Evolutionary conservation across 2,113 vertebrate species (phyloP), one percentile per base, ranked within the genome.

Genomic region (Sphaerodactylus townsendi): DNA sequence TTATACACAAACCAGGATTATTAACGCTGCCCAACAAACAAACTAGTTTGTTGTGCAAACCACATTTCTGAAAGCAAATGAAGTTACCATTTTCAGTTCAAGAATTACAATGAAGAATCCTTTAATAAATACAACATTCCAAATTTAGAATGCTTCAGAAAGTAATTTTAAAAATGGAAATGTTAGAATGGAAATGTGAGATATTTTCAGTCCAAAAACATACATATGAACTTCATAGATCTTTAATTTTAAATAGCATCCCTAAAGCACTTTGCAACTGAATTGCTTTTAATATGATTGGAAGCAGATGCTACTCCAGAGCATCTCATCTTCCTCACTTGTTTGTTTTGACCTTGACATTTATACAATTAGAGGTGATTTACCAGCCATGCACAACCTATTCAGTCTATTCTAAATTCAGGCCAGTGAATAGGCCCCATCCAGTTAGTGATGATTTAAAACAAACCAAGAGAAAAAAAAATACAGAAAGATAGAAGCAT

Each of bases 291-390:
- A 95, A 96, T 90, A 92, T 72, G 71, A 95, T 96, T 95, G 95
- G 92, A 94, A 94, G 80, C 83, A 93, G 93, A 95, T 80, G 90
- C 77, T 72, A 91, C 95, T 95, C 92, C 90, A 93, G 94, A 94
- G 94, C 90, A 95, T 94, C 92, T 95, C 92, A 92, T 96, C 96
- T 96, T 96, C 92, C 93, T 95, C 96, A 93, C 91, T 92, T 94
- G 89, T 95, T 95, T 93, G 76, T 82, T 91, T 86, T 97, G 96
- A 97, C 96, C 95, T 94, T 97, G 95, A 95, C 96, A 96, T 94
- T 96, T 93, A 97, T 95, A 95, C 95, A 97, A 97, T 98, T 98
- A 97, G 93, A 95, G 95, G 93, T 89, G 95, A 96, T 96, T 95
- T 95, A 94, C 92, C 95, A 96, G 92, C 96, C 95, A 96, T 50